These are phyloP conservation scores for Pipistrellus pipistrellus DNA, from an alignment of 2,797 vertebrate genomes.

Conservation along the genomic window DNA sequence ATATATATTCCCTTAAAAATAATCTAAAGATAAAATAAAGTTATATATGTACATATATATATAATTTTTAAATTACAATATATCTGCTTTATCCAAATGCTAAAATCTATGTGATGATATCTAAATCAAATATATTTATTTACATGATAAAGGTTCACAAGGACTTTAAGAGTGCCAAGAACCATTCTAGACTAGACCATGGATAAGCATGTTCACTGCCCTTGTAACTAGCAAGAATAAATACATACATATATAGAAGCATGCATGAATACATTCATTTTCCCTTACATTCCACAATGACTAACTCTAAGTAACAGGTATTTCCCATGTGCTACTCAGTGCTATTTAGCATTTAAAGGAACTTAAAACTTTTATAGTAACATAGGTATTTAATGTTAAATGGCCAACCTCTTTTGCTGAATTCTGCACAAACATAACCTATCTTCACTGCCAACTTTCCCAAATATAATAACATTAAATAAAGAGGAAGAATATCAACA, in stretches of 20 bases:
- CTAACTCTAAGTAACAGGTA: not conserved
- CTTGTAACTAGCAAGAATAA: not conserved
- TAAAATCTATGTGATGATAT: not conserved
- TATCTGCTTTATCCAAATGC: not conserved
- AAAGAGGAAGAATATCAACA: not conserved
- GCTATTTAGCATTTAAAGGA: not conserved
- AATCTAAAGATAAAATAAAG: constrained; percentile 21
- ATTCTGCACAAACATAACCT: not conserved
- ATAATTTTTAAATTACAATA: not conserved
- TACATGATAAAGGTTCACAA: not conserved
- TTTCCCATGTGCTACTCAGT: not conserved
- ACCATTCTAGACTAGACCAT: not conserved
- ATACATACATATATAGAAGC: not conserved
- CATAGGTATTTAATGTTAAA: not conserved
- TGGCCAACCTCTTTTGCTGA: not conserved
- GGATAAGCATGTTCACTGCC: not conserved
- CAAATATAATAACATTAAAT: not conserved
- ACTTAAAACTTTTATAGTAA: not conserved
- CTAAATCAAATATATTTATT: not conserved
- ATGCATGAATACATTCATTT: not conserved
- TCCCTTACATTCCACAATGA: not conserved
- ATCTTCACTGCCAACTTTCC: not conserved
- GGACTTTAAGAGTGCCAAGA: not conserved
- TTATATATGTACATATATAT: not conserved
- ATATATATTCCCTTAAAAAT: not conserved